Percentiles rank a stretch among this genome's conserved stretches.
Evolutionary conservation across 2,113 vertebrate genomes (phyloP).

Genomic region (Rutilus rutilus): DNA sequence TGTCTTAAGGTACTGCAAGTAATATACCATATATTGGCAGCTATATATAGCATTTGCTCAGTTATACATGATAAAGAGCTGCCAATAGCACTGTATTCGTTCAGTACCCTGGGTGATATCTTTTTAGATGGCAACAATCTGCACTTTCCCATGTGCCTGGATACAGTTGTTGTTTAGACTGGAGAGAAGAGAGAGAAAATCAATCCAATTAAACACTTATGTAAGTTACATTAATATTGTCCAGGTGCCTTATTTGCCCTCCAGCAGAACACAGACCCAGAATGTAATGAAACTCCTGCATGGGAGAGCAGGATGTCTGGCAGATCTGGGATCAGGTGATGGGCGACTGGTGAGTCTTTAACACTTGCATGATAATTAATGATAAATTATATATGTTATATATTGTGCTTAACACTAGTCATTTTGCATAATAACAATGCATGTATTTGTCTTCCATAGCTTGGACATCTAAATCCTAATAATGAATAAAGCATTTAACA

Average conservation of each 20-base stretch:
- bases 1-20: slow-evolving; percentile 64
- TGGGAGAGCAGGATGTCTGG: slow-evolving; percentile 70
- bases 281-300: slow-evolving; percentile 74
- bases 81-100: not conserved
- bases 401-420: not conserved
- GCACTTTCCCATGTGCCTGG: not conserved
- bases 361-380: not conserved
- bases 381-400: not conserved
- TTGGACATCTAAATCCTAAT: slow-evolving; percentile 1
- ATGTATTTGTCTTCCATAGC: not conserved
- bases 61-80: not conserved
- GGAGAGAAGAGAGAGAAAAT: not conserved
- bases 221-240: slow-evolving; percentile 51
- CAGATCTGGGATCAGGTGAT: slow-evolving; percentile 79
- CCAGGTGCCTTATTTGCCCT: slow-evolving; percentile 78
- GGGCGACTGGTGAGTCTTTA: slow-evolving; percentile 71
- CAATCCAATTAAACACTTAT: not conserved
- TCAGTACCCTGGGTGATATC: not conserved
- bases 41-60: not conserved
- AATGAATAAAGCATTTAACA: not conserved
- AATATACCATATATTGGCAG: not conserved
- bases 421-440: not conserved
- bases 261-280: slow-evolving; percentile 69
- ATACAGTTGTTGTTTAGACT: not conserved
- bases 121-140: not conserved